These are phyloP conservation scores for Ceraclea dissimilis DNA, from an alignment of 2,888 invertebrate genomes.

Conservation along the genomic window DNA sequence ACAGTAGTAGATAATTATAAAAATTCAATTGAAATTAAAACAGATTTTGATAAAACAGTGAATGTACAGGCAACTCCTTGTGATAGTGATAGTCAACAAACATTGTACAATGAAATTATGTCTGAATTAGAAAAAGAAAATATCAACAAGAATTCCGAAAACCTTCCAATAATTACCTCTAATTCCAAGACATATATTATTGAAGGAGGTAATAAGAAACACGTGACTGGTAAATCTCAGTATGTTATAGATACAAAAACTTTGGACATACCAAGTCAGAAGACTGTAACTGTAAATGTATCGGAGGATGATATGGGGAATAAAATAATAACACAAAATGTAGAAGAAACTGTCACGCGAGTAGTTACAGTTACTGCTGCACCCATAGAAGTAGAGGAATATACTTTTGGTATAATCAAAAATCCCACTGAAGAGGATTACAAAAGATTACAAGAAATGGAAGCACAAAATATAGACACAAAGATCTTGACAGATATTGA, in stretches of 20 bases:
- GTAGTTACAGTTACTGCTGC: conserved; percentile 40
- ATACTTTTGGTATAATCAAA: conserved; percentile 43
- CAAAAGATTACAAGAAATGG: conserved; percentile 40
- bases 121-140: conserved; percentile 20
- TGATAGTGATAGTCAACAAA: conserved; percentile 15
- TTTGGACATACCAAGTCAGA: conserved; percentile 37
- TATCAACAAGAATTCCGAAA: background rate
- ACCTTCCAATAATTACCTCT: conserved; percentile 8
- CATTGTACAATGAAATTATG: conserved; percentile 23
- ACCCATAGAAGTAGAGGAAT: conserved; percentile 45
- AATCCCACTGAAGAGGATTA: conserved; percentile 38
- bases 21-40: conserved; percentile 46
- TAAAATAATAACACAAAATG: conserved; percentile 44
- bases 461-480: conserved; percentile 38
- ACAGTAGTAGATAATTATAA: conserved; percentile 36
- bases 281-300: conserved; percentile 46
- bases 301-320: conserved; percentile 46
- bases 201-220: conserved; percentile 38
- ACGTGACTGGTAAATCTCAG: conserved; percentile 4
- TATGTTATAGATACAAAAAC: conserved; percentile 17
- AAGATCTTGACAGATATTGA: conserved; percentile 43
- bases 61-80: background rate
- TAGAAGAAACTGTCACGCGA: conserved; percentile 42
- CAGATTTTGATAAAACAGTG: conserved; percentile 8
- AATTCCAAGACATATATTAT: conserved; percentile 21